phyloP scores from a whole-genome alignment of 2,113 vertebrate genomes.

The Syngnathus scovelli region DNA sequence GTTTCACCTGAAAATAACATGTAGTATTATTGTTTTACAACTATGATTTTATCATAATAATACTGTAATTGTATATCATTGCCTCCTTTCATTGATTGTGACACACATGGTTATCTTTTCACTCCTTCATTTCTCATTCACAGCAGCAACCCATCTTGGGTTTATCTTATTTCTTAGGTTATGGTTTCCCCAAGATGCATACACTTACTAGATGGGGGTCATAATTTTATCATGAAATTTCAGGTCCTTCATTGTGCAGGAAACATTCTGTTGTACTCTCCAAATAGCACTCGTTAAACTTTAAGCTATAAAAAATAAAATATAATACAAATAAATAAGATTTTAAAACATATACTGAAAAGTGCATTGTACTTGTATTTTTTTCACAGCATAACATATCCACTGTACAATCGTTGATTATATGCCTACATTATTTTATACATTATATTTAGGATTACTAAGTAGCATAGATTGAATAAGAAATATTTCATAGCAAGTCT shows the following conservation, averaged over 20 bases:
- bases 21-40: neutral
- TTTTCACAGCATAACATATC: conserved; percentile 72
- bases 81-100: conserved; percentile 14
- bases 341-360: conserved; percentile 63
- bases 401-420: conserved; percentile 74
- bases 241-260: conserved; percentile 55
- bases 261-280: conserved; percentile 59
- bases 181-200: conserved; percentile 8
- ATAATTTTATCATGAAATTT: conserved; percentile 32
- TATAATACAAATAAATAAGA: conserved; percentile 64
- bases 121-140: conserved; percentile 5
- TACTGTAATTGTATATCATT: conserved; percentile 2
- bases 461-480: conserved; percentile 69
- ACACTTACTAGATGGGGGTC: conserved; percentile 17
- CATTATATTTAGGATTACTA: conserved; percentile 71
- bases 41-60: neutral
- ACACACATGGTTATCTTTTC: conserved; percentile 6
- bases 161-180: conserved; percentile 21
- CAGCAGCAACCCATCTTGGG: neutral
- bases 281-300: conserved; percentile 60
- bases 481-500: conserved; percentile 70
- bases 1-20: neutral
- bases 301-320: conserved; percentile 62
- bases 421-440: conserved; percentile 71
- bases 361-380: conserved; percentile 69